phyloP scores from a whole-genome alignment of 2,797 vertebrate genomes.

The Urophycis tenuis region DNA sequence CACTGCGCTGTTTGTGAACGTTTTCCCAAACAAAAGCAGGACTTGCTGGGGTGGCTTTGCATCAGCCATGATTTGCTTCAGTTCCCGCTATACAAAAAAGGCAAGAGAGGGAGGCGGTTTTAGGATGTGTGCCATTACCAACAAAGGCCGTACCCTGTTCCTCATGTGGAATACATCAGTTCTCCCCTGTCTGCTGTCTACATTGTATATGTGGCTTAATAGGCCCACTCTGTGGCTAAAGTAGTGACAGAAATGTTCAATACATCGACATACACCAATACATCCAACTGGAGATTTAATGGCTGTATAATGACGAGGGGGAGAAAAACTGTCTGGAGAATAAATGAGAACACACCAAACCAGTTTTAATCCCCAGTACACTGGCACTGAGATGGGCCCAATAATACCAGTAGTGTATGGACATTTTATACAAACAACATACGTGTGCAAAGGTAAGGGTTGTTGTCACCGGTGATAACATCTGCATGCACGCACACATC shows the following conservation, averaged over 20 bases:
- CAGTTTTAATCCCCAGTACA: neutral
- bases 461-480: neutral
- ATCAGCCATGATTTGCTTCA: conserved; percentile 54
- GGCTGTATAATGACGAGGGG: conserved; percentile 36
- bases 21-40: conserved; percentile 7
- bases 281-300: conserved; percentile 19
- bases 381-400: neutral
- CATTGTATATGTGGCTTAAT: conserved; percentile 37
- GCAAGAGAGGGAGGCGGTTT: conserved; percentile 53
- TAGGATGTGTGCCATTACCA: conserved; percentile 72
- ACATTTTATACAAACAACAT: neutral
- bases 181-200: conserved; percentile 48
- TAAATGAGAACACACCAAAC: conserved; percentile 15
- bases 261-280: conserved; percentile 30
- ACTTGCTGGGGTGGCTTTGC: conserved; percentile 53
- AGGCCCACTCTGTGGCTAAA: conserved; percentile 48
- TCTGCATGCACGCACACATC: neutral
- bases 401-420: neutral
- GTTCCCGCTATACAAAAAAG: conserved; percentile 49
- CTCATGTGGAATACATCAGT: conserved; percentile 60
- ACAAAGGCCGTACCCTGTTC: conserved; percentile 43
- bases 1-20: neutral
- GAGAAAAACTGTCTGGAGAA: conserved; percentile 13
- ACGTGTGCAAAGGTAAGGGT: neutral
- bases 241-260: conserved; percentile 52